These are phyloP conservation scores for Lamellibrachia satsuma DNA, from an alignment of 2,888 invertebrate genomes.

Conservation along the genomic window DNA sequence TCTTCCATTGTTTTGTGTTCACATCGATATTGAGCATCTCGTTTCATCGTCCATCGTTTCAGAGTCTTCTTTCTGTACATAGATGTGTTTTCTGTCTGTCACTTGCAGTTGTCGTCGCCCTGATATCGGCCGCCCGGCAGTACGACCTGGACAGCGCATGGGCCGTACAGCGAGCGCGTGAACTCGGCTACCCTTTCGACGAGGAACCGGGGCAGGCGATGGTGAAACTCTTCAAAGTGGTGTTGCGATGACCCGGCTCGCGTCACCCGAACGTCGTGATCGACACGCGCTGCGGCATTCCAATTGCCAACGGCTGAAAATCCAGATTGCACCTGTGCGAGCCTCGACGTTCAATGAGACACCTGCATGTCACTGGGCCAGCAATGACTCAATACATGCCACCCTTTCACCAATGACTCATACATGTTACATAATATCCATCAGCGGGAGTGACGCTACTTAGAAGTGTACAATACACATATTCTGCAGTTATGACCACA, in stretches of 20 bases:
- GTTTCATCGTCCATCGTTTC: not conserved
- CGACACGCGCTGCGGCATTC: not conserved
- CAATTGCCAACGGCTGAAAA: not conserved
- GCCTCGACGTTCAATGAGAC: too few species aligned
- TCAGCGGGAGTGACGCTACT: too few species aligned
- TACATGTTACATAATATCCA: too few species aligned
- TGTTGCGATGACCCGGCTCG: not conserved
- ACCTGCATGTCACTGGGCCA: too few species aligned
- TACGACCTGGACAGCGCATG: slow-evolving; percentile 7
- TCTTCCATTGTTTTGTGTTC: not conserved
- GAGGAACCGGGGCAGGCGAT: not conserved
- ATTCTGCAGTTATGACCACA: too few species aligned
- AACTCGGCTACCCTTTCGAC: slow-evolving; percentile 5
- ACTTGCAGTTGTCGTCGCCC: not conserved
- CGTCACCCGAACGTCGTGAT: not conserved
- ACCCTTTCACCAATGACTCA: too few species aligned
- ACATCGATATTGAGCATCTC: not conserved
- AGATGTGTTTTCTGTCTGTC: not conserved
- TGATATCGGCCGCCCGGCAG: not conserved
- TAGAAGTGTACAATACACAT: too few species aligned
- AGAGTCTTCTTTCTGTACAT: not conserved
- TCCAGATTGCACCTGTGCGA: not conserved
- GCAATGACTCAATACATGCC: too few species aligned
- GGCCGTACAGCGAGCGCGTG: not conserved
- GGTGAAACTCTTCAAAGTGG: not conserved